Conservation (phyloP, 2,113 vertebrate species). For the Paramormyrops kingsleyae region DNA sequence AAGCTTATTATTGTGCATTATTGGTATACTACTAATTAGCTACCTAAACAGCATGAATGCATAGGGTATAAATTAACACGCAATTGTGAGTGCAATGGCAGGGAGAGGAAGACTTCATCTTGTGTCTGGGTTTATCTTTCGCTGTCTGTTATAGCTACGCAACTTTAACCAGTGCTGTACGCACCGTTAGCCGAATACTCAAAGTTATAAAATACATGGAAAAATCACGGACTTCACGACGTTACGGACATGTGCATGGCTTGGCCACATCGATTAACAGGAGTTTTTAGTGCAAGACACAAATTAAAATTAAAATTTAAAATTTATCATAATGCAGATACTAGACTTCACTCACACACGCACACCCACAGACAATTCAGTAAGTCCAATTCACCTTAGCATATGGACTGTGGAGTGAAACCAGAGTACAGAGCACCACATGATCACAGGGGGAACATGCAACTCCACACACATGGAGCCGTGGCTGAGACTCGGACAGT, state of each 20-base stretch:
- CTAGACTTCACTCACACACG: background rate
- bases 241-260: background rate
- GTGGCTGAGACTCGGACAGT: background rate
- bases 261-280: background rate
- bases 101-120: background rate
- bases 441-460: background rate
- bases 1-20: background rate
- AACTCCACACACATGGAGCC: background rate
- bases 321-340: background rate
- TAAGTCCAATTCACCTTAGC: background rate
- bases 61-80: background rate
- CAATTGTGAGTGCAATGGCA: background rate
- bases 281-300: background rate
- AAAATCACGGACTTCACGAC: too few species aligned
- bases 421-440: background rate
- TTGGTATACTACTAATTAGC: constrained; percentile 16
- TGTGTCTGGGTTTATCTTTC: background rate
- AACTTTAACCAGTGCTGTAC: background rate
- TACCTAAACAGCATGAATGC: background rate
- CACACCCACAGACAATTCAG: too few species aligned
- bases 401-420: background rate
- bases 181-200: background rate
- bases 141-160: background rate
- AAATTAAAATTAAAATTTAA: too few species aligned
- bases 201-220: background rate